Percentiles rank a stretch among this genome's conserved stretches.
Conservation (phyloP, 2,113 vertebrate genomes). For the Nannospalax galili region DNA sequence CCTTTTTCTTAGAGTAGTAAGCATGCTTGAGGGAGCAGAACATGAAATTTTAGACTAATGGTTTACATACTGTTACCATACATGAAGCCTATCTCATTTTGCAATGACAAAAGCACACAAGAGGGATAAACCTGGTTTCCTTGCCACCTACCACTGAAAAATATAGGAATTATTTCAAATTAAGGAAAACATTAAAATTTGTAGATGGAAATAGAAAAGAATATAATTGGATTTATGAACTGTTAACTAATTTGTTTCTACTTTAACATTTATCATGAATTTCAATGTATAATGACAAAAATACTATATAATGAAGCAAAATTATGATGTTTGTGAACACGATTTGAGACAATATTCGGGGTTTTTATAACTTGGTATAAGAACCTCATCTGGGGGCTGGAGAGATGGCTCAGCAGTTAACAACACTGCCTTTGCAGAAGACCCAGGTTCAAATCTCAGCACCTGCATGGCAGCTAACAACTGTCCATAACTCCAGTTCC, state of each 20-base stretch:
- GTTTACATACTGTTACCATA: background rate
- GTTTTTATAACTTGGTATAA: background rate
- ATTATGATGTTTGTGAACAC: background rate
- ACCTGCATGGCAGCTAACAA: too few relatives aligned
- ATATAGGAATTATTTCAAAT: background rate
- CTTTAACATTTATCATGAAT: conserved; percentile 21
- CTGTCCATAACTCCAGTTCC: too few relatives aligned
- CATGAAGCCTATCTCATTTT: background rate
- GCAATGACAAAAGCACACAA: background rate
- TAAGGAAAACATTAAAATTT: background rate
- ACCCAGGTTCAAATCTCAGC: too few relatives aligned
- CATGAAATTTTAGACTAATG: background rate
- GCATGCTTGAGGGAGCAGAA: background rate
- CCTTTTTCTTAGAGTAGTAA: background rate
- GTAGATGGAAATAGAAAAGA: background rate
- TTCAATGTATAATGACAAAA: background rate
- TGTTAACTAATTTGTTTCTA: background rate
- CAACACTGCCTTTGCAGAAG: too few relatives aligned
- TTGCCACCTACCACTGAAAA: background rate
- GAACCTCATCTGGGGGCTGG: too few relatives aligned
- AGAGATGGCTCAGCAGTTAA: too few relatives aligned
- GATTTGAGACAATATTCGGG: background rate
- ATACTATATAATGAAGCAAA: background rate
- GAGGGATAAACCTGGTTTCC: background rate
- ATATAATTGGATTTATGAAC: background rate